These are phyloP conservation scores for Cheumatopsyche charites DNA, from an alignment of 1,140 invertebrate species.

Conservation along the genomic window DNA sequence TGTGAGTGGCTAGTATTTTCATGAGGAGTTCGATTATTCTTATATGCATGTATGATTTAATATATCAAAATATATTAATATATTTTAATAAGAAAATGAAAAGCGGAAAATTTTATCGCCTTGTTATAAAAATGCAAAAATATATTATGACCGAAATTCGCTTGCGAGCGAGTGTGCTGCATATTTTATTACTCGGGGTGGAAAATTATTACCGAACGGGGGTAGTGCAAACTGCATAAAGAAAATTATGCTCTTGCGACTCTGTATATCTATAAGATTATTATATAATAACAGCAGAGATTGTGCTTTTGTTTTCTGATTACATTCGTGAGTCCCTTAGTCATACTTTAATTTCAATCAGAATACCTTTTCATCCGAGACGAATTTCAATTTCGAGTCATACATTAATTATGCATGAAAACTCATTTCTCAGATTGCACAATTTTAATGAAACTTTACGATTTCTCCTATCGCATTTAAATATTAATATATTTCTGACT, in stretches of 20 bases:
- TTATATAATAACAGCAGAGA: background rate
- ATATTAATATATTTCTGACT: too few species aligned
- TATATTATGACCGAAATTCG: background rate
- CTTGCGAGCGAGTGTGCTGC: background rate
- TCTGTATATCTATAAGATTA: background rate
- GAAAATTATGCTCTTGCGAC: background rate
- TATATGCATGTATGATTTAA: too few species aligned
- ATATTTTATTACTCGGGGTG: slow-evolving; percentile 14
- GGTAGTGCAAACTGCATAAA: background rate
- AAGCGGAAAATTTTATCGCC: slow-evolving; percentile 4
- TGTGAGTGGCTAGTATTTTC: too few species aligned
- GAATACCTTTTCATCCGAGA: background rate
- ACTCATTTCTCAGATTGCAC: too few species aligned
- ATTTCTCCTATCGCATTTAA: too few species aligned
- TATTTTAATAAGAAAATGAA: background rate
- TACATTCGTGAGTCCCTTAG: background rate
- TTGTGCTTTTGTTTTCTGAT: background rate
- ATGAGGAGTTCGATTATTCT: too few species aligned
- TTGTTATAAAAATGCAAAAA: slow-evolving; percentile 11
- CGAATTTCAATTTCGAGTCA: background rate
- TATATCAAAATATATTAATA: background rate
- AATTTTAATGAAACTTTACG: too few species aligned
- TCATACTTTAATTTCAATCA: slow-evolving; percentile 8
- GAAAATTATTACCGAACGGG: background rate
- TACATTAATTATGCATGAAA: too few species aligned